phyloP scores from a whole-genome alignment of 92 coral and sea anemone genomes.

The Actinernus sp. region DNA sequence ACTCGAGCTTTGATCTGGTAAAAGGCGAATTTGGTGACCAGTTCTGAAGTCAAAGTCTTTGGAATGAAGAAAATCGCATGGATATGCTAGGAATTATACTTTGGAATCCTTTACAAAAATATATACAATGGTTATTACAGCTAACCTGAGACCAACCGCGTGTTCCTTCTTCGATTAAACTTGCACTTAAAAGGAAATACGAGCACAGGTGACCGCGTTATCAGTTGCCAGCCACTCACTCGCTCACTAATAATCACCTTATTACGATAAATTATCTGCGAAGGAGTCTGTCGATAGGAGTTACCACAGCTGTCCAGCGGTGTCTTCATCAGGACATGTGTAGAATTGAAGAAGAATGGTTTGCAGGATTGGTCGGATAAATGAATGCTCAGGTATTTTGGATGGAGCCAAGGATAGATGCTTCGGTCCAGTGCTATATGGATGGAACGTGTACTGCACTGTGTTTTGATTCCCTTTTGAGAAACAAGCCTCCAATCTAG shows the following conservation, averaged over 20 bases:
- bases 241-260: slow-evolving; percentile 9
- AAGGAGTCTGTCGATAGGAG: not conserved
- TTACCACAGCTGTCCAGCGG: slow-evolving; percentile 68
- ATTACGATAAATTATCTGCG: not conserved
- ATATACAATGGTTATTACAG: no score
- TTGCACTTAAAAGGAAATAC: slow-evolving; percentile 7
- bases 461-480: slow-evolving; percentile 19
- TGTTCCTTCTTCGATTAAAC: not conserved
- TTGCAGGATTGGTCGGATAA: slow-evolving; percentile 58
- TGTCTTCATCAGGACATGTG: slow-evolving; percentile 49
- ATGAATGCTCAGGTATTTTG: slow-evolving; percentile 60
- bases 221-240: not conserved
- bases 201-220: slow-evolving; percentile 10
- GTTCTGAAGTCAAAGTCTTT: no score
- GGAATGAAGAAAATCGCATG: no score
- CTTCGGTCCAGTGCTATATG: slow-evolving; percentile 36
- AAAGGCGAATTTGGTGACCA: no score
- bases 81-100: no score
- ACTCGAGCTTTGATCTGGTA: no score
- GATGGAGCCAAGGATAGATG: slow-evolving; percentile 61
- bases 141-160: no score
- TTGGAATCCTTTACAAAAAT: no score
- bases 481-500: slow-evolving; percentile 35
- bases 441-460: slow-evolving; percentile 41
- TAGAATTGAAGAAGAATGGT: slow-evolving; percentile 40